A percentile compares a stretch with the other conserved stretches of the same genome.
phyloP scores from a whole-genome alignment of 1,140 invertebrate species.

The Holcopasites calliopsidis region DNA sequence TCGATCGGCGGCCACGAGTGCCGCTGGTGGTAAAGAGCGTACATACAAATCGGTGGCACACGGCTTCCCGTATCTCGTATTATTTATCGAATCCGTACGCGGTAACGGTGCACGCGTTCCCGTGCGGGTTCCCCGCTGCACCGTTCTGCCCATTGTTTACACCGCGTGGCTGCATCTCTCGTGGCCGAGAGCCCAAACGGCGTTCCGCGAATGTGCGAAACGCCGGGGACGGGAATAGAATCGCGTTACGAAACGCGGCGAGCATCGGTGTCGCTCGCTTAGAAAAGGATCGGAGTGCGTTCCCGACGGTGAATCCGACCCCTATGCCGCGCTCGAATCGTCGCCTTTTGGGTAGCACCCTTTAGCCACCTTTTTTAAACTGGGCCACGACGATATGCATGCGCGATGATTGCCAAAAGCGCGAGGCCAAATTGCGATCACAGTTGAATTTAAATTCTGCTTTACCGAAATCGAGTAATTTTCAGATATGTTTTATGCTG shows the following conservation, averaged over 20 bases:
- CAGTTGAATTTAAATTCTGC: too few relatives aligned
- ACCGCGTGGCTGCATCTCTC: conserved; percentile 17
- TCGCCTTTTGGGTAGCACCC: too few relatives aligned
- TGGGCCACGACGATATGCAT: too few relatives aligned
- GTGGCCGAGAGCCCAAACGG: conserved; percentile 3
- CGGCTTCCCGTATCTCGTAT: conserved; percentile 57
- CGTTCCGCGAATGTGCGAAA: conserved; percentile 32
- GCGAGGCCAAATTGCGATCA: too few relatives aligned
- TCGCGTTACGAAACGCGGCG: conserved; percentile 1
- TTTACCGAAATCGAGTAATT: too few relatives aligned
- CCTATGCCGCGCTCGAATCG: too few relatives aligned
- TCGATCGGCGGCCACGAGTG: conserved; percentile 17
- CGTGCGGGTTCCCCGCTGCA: conserved; percentile 30
- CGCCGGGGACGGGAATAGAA: conserved; percentile 32
- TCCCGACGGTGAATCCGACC: background rate
- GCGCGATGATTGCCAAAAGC: too few relatives aligned
- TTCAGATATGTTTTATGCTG: too few relatives aligned
- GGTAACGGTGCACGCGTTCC: conserved; percentile 60
- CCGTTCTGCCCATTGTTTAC: conserved; percentile 61
- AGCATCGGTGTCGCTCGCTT: background rate
- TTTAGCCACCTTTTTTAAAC: too few relatives aligned
- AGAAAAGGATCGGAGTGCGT: background rate
- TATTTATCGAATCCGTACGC: conserved; percentile 61
- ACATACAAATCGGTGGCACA: conserved; percentile 59
- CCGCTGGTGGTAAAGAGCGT: conserved; percentile 10